Base-by-base conservation (phyloP, 1,140 invertebrate genomes). In the Brachionus asplanchnoidis region DNA sequence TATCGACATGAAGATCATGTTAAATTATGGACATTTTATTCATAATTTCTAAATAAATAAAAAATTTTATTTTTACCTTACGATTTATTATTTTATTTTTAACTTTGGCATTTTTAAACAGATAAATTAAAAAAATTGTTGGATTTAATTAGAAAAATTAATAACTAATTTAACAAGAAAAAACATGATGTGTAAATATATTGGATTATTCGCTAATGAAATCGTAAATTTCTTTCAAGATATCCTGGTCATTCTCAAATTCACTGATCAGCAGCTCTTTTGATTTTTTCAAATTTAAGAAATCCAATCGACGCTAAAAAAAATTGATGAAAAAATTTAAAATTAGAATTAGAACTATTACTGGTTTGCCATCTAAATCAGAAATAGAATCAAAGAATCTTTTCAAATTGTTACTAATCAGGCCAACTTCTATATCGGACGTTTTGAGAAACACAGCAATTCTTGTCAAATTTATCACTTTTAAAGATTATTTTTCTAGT, bases 281-380 rank as follows among this genome's bases (percentile, higher is more conserved):
- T 50, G 73, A 77, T 36, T 77, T 77, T 77, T 77, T 77, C 23
- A 77, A 20, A 50, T 77, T 77, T 9, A 77, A 77, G 26, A 77
- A 77, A n/a, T 77, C 73, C 73, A 77, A 77, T 53, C 42, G 26
- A n/a, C 44, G 17, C 73, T 75, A 28, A 75, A 44, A 44, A 9
- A 75, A 75, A 75, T 5, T 28, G 6, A 75, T 28, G 20, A n/a
- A 20, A 44, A 44, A 50, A 9, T 46, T 77, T 0, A 77, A 40
- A 23, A 20, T 42, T n/a, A 0, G 42, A 40, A 8, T 73, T 12
- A 6, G 40, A 42, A 73, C 5, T 42, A 26, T 50, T 77, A 77
- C 73, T 14, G 73, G 73, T 53, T 46, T 77, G 5, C 26, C 73
- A 50, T 20, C 44, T 2, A 26, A 11, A 3, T 14, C 23, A 26